phyloP scores from a whole-genome alignment of 2,113 vertebrate genomes.

The Anarrhichthys ocellatus region DNA sequence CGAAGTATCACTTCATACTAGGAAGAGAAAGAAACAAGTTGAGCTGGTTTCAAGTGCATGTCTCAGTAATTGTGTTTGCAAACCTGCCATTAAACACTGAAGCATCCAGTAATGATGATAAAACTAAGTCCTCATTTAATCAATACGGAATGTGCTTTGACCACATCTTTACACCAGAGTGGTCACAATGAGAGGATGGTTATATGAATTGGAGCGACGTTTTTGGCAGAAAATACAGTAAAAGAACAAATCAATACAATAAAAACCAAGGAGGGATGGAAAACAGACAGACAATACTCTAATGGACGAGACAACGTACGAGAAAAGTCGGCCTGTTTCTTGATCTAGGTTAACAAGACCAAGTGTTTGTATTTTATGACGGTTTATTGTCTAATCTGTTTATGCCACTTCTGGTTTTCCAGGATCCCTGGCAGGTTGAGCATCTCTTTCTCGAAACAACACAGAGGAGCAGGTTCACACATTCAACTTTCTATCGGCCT shows the following conservation, averaged over 20 bases:
- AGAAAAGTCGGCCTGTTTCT: neutral
- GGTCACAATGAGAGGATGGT: neutral
- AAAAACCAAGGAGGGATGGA: constrained; percentile 2
- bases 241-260: constrained; percentile 35
- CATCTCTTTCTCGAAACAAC: neutral
- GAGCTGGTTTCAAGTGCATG: neutral
- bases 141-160: constrained; percentile 26
- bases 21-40: neutral
- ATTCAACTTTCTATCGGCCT: neutral
- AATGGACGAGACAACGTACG: neutral
- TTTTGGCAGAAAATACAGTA: constrained; percentile 6
- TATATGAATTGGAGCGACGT: constrained; percentile 1
- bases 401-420: neutral
- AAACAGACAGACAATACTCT: neutral
- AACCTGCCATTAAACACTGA: constrained; percentile 23
- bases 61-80: constrained; percentile 6
- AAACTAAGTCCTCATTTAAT: constrained; percentile 24
- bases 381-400: neutral
- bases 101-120: constrained; percentile 5
- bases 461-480: neutral
- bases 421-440: neutral
- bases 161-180: constrained; percentile 8
- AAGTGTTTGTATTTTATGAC: neutral
- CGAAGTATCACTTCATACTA: neutral
- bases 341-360: neutral